Evolutionary conservation across 1,140 invertebrate genomes (phyloP), one percentile per base, ranked within the genome.

Genomic region (Metaphire vulgaris): DNA sequence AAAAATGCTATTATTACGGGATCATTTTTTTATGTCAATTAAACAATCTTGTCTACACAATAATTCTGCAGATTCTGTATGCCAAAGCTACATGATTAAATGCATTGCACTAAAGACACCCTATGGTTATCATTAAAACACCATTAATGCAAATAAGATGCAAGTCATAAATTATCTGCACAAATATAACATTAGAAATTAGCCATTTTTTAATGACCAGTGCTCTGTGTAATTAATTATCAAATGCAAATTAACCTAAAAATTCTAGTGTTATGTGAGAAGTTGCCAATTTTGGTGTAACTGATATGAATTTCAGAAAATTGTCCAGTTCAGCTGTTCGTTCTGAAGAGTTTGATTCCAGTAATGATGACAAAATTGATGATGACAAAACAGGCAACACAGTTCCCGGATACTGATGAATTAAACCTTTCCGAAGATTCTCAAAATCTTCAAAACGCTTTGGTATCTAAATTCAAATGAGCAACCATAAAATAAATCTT

Each of bases 371-470:
- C 41, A 74, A 56, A 1, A 74, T 75, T 72, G 80, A 83, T 69
- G 80, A 82, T 33, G 81, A 80, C 14, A 84, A 68, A 0, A 75
- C 69, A 31, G 83, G 82, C 2, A 84, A 76, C 1, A 78, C 77
- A 12, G 82, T 82, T 14, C 79, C 80, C 12, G 79, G 78, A 76
- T 76, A 83, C 56, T 81, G 77, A 64, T 79, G 79, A 66, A 66
- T 75, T n/a, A 84, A 12, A 72, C 79, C 80, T 0, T 69, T 68
- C 33, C 80, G 74, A 14, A 84, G 66, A 2, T 82, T 78, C 72
- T 83, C 82, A 81, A 83, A 83, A 14, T 83, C 83, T 67, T 70
- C 56, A 74, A 79, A 80, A 74, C 81, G 80, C 67, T 80, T 83
- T 33, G 76, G 69, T 68, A 84, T 74, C 82, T 83, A 69, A 29